Evolutionary conservation across 1,140 invertebrate species (phyloP).

Genomic region (Penaeus chinensis): DNA sequence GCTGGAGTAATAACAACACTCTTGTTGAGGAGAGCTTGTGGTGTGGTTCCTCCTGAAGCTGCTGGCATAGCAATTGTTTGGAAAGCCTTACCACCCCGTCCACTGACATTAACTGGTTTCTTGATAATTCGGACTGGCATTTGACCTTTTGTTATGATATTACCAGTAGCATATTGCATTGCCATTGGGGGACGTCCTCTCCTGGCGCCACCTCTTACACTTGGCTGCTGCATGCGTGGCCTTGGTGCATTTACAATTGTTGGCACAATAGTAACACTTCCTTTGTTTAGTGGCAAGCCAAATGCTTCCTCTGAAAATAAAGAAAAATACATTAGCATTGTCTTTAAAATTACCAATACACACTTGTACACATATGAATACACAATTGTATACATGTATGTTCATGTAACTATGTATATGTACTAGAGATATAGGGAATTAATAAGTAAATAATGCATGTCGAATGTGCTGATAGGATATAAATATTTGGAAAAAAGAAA

Average conservation of each 20-base stretch:
- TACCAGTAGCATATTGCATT: slow-evolving; percentile 52
- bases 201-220: slow-evolving; percentile 7
- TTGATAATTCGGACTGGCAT: slow-evolving; percentile 31
- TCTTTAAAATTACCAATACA: too few relatives aligned
- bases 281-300: slow-evolving; percentile 50
- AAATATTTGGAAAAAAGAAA: too few relatives aligned
- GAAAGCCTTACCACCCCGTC: slow-evolving; percentile 29
- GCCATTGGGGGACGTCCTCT: slow-evolving; percentile 45
- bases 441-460: too few relatives aligned
- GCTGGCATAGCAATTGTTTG: slow-evolving; percentile 25
- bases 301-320: slow-evolving; percentile 47
- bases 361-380: not conserved
- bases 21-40: slow-evolving; percentile 46
- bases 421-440: not conserved
- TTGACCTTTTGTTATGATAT: slow-evolving; percentile 39
- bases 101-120: slow-evolving; percentile 4
- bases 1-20: slow-evolving; percentile 51
- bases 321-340: not conserved
- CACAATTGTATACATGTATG: not conserved
- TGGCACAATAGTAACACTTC: slow-evolving; percentile 44
- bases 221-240: slow-evolving; percentile 17
- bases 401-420: not conserved
- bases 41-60: not conserved
- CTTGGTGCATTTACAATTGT: slow-evolving; percentile 37
- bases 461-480: too few relatives aligned